phyloP scores from a whole-genome alignment of 2,797 vertebrate genomes.

The Anguilla obscura region DNA sequence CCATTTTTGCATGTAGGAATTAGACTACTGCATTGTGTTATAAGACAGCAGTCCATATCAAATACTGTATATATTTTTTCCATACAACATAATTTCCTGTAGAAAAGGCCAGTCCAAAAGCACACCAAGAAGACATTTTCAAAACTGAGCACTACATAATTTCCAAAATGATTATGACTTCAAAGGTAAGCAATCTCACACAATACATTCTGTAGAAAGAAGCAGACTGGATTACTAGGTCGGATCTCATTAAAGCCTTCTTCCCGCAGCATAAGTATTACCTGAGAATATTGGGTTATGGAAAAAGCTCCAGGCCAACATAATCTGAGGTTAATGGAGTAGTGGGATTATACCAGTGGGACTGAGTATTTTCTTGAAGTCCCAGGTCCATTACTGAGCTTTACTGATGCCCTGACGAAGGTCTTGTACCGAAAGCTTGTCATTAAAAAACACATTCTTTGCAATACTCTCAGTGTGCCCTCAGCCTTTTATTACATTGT shows the following conservation, averaged over 20 bases:
- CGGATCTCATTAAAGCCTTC: neutral
- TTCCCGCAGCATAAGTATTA: neutral
- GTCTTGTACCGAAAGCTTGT: no score
- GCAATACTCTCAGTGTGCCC: no score
- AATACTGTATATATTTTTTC: neutral
- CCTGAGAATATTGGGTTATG: constrained; percentile 3
- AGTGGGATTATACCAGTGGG: neutral
- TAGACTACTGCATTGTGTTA: neutral
- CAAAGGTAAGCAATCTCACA: neutral
- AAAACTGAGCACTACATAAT: neutral
- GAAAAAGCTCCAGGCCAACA: neutral
- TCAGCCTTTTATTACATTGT: no score
- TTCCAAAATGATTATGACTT: neutral
- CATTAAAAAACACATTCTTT: no score
- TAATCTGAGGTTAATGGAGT: neutral
- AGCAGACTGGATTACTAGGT: neutral
- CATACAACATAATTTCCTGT: neutral
- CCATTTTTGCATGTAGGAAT: neutral
- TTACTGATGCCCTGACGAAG: neutral
- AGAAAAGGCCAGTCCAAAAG: no score
- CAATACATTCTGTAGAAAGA: neutral
- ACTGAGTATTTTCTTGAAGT: neutral
- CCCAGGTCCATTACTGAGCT: neutral
- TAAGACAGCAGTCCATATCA: neutral
- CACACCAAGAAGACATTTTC: neutral